phyloP scores from a whole-genome alignment of 1,140 invertebrate genomes.

The Cyclargus thomasi region DNA sequence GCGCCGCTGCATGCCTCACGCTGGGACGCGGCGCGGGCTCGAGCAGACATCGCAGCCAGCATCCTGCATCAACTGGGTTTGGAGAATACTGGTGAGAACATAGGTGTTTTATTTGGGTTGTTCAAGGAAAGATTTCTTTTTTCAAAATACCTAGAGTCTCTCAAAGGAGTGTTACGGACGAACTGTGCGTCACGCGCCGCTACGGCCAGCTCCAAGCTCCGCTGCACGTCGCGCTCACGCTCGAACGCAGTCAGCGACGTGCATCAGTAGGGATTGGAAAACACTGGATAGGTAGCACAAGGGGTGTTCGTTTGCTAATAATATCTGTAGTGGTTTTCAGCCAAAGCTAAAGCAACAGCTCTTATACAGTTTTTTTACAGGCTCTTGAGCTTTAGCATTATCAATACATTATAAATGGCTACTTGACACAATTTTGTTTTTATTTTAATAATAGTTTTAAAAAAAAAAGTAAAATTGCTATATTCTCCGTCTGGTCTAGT shows the following conservation, averaged over 20 bases:
- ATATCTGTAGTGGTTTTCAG: too few relatives aligned
- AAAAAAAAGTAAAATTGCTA: too few relatives aligned
- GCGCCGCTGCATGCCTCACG: constrained; percentile 79
- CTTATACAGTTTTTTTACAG: too few relatives aligned
- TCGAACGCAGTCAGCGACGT: constrained; percentile 82
- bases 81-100: constrained; percentile 76
- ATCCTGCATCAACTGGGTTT: constrained; percentile 82
- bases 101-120: neutral
- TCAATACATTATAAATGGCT: too few relatives aligned
- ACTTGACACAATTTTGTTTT: too few relatives aligned
- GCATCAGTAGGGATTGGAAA: constrained; percentile 80
- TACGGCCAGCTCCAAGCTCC: constrained; percentile 80
- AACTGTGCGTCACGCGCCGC: constrained; percentile 81
- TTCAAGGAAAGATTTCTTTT: too few relatives aligned
- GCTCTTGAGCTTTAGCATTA: too few relatives aligned
- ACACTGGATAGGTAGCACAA: too few relatives aligned
- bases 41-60: constrained; percentile 83
- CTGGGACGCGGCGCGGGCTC: constrained; percentile 82
- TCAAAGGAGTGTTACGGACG: constrained; percentile 82
- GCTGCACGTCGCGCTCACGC: constrained; percentile 79
- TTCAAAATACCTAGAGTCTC: constrained; percentile 56
- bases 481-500: too few relatives aligned
- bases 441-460: too few relatives aligned
- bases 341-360: too few relatives aligned
- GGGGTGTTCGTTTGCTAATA: too few relatives aligned